Conservation (phyloP, 2,113 vertebrate species). For the Paraplagusia blochii region DNA sequence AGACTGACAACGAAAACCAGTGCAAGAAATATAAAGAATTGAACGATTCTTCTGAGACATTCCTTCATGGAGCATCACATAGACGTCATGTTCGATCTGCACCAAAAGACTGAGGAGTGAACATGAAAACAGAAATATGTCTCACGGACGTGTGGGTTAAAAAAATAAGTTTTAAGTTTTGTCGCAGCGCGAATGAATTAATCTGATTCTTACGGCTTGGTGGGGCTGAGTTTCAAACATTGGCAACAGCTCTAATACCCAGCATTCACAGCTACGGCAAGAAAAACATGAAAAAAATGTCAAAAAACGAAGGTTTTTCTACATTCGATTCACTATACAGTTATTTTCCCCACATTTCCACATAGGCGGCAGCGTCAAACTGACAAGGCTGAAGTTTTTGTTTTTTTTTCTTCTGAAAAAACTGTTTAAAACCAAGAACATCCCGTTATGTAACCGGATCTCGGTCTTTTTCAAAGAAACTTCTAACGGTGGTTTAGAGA, state of each 20-base stretch:
- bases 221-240: constrained; percentile 21
- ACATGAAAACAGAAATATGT: neutral
- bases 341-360: constrained; percentile 12
- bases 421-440: constrained; percentile 30
- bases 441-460: constrained; percentile 55
- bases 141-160: constrained; percentile 1
- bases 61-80: neutral
- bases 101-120: too few relatives aligned
- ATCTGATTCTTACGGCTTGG: neutral
- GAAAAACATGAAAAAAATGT: constrained; percentile 6
- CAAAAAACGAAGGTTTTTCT: neutral
- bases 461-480: too few relatives aligned
- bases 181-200: neutral
- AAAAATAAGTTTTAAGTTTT: constrained; percentile 6
- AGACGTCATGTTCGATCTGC: neutral
- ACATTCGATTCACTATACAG: neutral
- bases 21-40: too few relatives aligned
- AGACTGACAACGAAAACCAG: too few relatives aligned
- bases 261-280: neutral
- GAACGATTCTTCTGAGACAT: neutral
- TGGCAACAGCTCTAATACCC: neutral
- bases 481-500: too few relatives aligned
- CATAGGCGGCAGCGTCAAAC: constrained; percentile 5
- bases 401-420: too few relatives aligned
- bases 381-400: constrained; percentile 27